Evolutionary conservation across 2,113 vertebrate species (phyloP), one percentile per base, ranked within the genome.

Genomic region (Mohoua ochrocephala): DNA sequence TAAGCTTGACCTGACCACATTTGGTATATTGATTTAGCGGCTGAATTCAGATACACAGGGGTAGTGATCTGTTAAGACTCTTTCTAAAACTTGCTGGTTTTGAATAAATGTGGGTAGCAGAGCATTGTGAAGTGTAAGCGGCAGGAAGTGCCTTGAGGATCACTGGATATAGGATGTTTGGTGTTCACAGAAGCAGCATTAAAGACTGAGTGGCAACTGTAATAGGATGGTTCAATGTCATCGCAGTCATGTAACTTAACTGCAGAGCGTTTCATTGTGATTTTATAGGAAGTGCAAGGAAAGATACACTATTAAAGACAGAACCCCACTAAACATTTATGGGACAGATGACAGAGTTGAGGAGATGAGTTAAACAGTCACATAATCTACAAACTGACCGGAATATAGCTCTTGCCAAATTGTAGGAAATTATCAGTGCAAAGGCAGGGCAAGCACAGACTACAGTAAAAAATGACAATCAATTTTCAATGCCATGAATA

Each of bases 391-490:
- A 84, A 81, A 84, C 11, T 57, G 20, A 87, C 61, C 2, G 5
- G 45, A 57, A 82, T 10, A 44, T 10, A 92, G 89, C 80, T 83
- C 84, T 93, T 92, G 31, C 69, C 70, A 92, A 93, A 65, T 49
- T 61, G 19, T 42, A 65, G 7, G 53, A 65, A n/a, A 82, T 37
- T 12, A 42, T 64, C 49, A 45, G 11, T n/a, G 50, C 61, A 87
- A 71, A 81, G 44, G 61, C 6, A 82, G 80, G 44, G 53, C 37
- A 52, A 77, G 69, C 57, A 91, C 30, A 86, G 49, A 52, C 41
- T 84, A 77, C 56, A 84, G 61, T 93, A 65, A 83, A 85, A 95
- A 88, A 88, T 0, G 92, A 96, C 95, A 95, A 96, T 96, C 93
- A 88, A 5, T 95, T 96, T 92, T 89, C 73, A 89, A 84, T 2